Evolutionary conservation across 1,140 invertebrate species (phyloP), one percentile per base, ranked within the genome.

Genomic region (Ceratina australensis): DNA sequence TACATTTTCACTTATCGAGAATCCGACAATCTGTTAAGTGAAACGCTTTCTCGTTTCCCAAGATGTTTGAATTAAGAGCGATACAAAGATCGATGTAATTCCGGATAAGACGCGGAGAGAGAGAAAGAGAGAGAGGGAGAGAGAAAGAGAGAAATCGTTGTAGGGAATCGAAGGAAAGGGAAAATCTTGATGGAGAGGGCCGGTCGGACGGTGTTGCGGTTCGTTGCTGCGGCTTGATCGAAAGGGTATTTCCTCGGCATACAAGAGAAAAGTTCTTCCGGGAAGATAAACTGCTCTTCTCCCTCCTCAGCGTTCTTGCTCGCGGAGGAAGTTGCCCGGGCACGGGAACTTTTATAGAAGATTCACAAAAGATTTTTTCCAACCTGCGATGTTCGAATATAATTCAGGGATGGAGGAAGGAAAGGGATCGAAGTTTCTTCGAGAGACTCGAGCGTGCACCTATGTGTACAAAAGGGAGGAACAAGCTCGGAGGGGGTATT

Each of bases 341-440:
- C 28, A 28, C 22, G 33, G 71, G 71, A 83, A 84, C 68, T 84
- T 84, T 73, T 13, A n/a, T n/a, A 33, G 26, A 78, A 83, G 82
- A 84, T 84, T 84, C 72, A 80, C 82, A 83, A 84, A 84, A 84
- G 82, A 84, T 80, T 84, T 74, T 82, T 82, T 60, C 26, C 28
- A 5, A 42, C 33, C 28, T 16, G 1, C 57, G 67, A 71, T 63
- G 49, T 24, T 71, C 49, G 61, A 65, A 69, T 81, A 57, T 83
- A 79, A 82, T 83, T 63, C 61, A 59, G n/a, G 18, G 24, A 42
- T 61, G 52, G 54, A 28, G 59, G 52, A 22, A 20, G 24, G 24
- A 66, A 57, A 47, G 47, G 59, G 52, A 22, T 50, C 54, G 33
- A 59, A 79, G 69, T 79, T 74, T 74, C 59, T 15, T 65, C 42